Evolutionary conservation across 2,888 invertebrate genomes (phyloP).

Genomic region (Heteromyza rotundicornis): DNA sequence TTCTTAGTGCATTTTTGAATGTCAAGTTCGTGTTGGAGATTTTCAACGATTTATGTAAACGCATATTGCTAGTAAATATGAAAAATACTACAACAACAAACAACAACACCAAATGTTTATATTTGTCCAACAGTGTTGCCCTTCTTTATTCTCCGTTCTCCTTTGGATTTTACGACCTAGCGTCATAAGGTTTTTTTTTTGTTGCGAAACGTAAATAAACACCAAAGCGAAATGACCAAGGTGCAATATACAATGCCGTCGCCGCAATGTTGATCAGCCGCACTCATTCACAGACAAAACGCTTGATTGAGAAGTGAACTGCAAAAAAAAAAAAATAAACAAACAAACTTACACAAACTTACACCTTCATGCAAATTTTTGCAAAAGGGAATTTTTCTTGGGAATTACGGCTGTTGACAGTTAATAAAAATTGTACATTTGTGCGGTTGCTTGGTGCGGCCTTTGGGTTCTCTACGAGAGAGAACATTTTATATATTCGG

Average conservation of each 20-base stretch:
- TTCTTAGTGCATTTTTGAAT: too few species aligned
- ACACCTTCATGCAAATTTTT: not conserved
- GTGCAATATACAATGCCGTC: not conserved
- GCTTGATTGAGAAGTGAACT: too few species aligned
- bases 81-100: not conserved
- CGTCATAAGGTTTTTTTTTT: not conserved
- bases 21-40: not conserved
- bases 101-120: not conserved
- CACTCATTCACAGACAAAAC: too few species aligned
- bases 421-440: too few species aligned
- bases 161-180: too few species aligned
- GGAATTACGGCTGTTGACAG: not conserved
- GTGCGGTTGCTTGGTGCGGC: too few species aligned
- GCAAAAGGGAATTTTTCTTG: not conserved
- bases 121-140: constrained; percentile 3
- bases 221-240: not conserved
- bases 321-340: too few species aligned
- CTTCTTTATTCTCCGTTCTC: not conserved
- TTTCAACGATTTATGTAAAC: not conserved
- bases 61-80: not conserved
- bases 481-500: too few species aligned
- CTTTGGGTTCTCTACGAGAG: too few species aligned
- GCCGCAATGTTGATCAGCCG: too few species aligned
- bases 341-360: not conserved
- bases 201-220: not conserved